Percentiles rank a stretch among this genome's conserved stretches.
Conservation (phyloP, 2,888 invertebrate genomes). For the Habroteleia sp. region DNA sequence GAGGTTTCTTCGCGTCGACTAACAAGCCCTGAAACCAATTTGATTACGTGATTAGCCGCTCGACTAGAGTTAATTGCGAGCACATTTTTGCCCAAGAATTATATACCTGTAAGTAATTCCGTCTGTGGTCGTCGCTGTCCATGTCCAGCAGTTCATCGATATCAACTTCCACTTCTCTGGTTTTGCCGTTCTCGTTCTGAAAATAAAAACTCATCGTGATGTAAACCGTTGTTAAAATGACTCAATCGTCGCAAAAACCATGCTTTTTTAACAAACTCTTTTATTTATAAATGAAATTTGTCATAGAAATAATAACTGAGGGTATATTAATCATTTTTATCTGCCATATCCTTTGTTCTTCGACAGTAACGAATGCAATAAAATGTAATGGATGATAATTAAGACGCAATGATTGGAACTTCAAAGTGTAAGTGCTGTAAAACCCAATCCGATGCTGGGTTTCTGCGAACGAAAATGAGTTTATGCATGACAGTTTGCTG, state of each 20-base stretch:
- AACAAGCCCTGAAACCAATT: constrained; percentile 85
- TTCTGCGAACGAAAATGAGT: background rate
- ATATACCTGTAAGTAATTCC: constrained; percentile 89
- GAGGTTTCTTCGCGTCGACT: constrained; percentile 92
- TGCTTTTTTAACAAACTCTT: too few species aligned
- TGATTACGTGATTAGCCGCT: too few species aligned
- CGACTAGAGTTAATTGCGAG: too few species aligned
- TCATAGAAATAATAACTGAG: too few species aligned
- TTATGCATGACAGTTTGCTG: too few species aligned
- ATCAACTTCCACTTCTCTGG: constrained; percentile 93
- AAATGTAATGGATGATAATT: background rate
- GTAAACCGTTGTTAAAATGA: too few species aligned
- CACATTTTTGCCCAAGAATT: too few species aligned
- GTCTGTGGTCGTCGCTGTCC: constrained; percentile 93
- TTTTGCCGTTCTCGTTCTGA: constrained; percentile 83
- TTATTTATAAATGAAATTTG: too few species aligned
- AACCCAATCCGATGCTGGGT: background rate
- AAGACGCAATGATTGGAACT: background rate
- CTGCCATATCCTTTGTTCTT: too few species aligned
- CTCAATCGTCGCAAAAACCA: too few species aligned
- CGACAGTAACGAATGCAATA: too few species aligned
- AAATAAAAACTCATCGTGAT: background rate
- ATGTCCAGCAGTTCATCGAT: constrained; percentile 97
- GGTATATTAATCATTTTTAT: too few species aligned
- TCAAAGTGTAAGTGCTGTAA: background rate